A percentile compares a stretch with the other conserved stretches of the same genome.
Evolutionary conservation across 2,797 vertebrate genomes (phyloP).

Genomic region (Gambelia wislizenii): DNA sequence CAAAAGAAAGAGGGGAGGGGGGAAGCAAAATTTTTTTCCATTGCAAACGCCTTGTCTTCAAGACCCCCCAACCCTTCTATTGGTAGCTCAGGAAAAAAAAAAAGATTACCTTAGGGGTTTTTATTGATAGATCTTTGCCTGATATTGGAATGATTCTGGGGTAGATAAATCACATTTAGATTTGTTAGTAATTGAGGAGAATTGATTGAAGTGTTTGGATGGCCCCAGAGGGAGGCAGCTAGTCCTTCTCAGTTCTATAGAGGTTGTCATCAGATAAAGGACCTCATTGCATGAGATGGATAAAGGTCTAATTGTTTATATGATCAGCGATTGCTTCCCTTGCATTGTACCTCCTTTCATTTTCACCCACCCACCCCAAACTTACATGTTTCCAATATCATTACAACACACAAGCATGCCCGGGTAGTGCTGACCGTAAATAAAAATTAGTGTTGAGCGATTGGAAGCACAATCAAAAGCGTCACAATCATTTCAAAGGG

Average conservation of each 20-base stretch:
- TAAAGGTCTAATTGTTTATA: constrained; percentile 79
- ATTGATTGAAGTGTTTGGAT: constrained; percentile 90
- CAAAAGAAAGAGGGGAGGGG: constrained; percentile 81
- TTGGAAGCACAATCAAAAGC: constrained; percentile 30
- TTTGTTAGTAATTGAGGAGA: constrained; percentile 98
- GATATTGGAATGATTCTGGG: constrained; percentile 98
- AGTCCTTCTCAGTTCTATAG: constrained; percentile 74
- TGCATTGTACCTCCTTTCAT: constrained; percentile 1
- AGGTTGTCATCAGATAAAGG: constrained; percentile 77
- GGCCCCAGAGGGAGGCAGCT: constrained; percentile 82
- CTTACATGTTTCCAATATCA: constrained; percentile 40
- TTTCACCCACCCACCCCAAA: constrained; percentile 1
- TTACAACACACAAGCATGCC: neutral
- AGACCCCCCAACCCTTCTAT: constrained; percentile 91
- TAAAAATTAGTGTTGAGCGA: constrained; percentile 42
- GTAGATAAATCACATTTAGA: constrained; percentile 99
- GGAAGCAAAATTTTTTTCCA: constrained; percentile 86
- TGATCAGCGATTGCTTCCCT: constrained; percentile 73
- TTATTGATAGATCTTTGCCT: constrained; percentile 95
- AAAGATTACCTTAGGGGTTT: constrained; percentile 93
- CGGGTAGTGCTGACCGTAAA: constrained; percentile 21
- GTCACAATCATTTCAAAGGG: constrained; percentile 26
- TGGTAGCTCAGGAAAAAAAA: constrained; percentile 87
- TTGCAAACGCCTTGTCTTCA: constrained; percentile 87
- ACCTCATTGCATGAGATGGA: constrained; percentile 66